Evolutionary conservation across 2,888 invertebrate genomes (phyloP).

Genomic region (Acrobeloides nanus): DNA sequence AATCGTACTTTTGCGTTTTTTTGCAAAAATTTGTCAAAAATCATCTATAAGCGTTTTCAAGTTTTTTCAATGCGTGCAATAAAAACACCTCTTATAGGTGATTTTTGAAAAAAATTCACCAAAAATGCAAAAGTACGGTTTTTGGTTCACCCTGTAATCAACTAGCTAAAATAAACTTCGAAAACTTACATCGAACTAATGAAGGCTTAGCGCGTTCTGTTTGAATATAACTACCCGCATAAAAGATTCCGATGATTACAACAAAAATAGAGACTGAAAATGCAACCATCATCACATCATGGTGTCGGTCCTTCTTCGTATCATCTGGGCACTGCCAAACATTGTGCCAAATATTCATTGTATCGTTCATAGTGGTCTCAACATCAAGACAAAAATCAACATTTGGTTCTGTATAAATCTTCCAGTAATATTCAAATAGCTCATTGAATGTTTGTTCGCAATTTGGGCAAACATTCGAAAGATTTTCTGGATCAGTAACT

Average conservation of each 20-base stretch:
- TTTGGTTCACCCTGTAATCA: too few species aligned
- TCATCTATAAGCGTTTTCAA: too few species aligned
- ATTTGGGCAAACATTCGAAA: slow-evolving; percentile 28
- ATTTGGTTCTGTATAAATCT: slow-evolving; percentile 44
- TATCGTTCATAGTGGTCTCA: slow-evolving; percentile 52
- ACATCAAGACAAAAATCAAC: slow-evolving; percentile 50
- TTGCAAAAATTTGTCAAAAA: too few species aligned
- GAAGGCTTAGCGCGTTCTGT: slow-evolving; percentile 35
- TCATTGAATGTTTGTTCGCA: slow-evolving; percentile 35
- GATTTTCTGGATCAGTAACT: slow-evolving; percentile 7
- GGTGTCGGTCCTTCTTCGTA: slow-evolving; percentile 22
- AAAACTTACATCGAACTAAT: slow-evolving; percentile 41
- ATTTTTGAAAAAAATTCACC: too few species aligned
- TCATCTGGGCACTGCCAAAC: slow-evolving; percentile 45
- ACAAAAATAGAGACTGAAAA: slow-evolving; percentile 32
- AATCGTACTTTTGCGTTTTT: too few species aligned
- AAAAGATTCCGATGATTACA: slow-evolving; percentile 42
- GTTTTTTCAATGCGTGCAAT: too few species aligned
- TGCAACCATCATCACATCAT: slow-evolving; percentile 17
- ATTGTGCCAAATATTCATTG: slow-evolving; percentile 48
- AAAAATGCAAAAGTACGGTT: too few species aligned
- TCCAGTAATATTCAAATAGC: slow-evolving; percentile 47
- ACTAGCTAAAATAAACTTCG: slow-evolving; percentile 4
- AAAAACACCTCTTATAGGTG: too few species aligned
- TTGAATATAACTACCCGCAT: slow-evolving; percentile 48